A percentile compares a stretch with the other conserved stretches of the same genome.
Evolutionary conservation across 2,113 vertebrate species (phyloP).

Genomic region (Hydropotes inermis): DNA sequence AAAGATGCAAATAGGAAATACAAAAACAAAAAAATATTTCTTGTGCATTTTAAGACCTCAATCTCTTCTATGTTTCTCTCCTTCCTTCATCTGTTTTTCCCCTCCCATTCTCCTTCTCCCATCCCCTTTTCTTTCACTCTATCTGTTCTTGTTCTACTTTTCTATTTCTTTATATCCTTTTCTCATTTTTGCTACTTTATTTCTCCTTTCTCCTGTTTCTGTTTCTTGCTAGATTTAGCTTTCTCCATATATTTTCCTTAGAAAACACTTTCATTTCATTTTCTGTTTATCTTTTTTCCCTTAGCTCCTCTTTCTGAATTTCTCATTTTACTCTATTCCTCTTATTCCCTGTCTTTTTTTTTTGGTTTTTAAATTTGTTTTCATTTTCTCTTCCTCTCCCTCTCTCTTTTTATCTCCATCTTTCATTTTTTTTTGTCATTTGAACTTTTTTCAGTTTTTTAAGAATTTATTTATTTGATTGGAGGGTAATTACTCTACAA

Average conservation of each 20-base stretch:
- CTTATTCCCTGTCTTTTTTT: neutral
- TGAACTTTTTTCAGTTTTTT: neutral
- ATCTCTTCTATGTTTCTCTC: neutral
- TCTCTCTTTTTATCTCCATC: neutral
- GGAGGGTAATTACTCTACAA: neutral
- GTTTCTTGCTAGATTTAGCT: constrained; percentile 6
- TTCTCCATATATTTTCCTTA: neutral
- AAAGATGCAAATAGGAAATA: neutral
- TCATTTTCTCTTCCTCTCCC: neutral
- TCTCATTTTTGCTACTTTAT: neutral
- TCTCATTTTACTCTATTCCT: neutral
- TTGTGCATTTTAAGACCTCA: neutral
- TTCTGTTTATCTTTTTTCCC: neutral
- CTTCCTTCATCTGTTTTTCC: neutral
- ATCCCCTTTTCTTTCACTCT: neutral
- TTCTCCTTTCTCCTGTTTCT: neutral
- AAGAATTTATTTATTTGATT: neutral
- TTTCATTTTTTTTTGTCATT: neutral
- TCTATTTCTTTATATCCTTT: neutral
- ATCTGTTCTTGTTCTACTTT: neutral
- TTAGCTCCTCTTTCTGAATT: neutral
- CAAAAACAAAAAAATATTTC: neutral
- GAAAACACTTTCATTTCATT: neutral
- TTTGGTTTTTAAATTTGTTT: neutral
- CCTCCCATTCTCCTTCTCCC: neutral